phyloP scores from a whole-genome alignment of 2,888 invertebrate species.

The Epinotia nisella region DNA sequence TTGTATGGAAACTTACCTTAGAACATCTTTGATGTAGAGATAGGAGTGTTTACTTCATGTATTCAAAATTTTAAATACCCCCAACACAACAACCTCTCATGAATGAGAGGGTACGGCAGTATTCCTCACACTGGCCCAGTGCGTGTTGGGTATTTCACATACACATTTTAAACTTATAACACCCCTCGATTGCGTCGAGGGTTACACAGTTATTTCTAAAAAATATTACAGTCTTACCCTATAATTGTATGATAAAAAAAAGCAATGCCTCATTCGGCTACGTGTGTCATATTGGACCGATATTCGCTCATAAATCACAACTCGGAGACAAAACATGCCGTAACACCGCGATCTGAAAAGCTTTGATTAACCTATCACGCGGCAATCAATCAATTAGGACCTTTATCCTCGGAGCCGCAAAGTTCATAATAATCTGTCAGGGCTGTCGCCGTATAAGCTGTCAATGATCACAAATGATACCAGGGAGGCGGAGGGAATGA shows the following conservation, averaged over 20 bases:
- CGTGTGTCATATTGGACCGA: constrained; percentile 11
- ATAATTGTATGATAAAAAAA: neutral
- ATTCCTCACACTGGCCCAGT: too few relatives aligned
- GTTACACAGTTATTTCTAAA: neutral
- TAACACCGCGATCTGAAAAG: constrained; percentile 36
- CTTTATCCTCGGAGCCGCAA: constrained; percentile 33
- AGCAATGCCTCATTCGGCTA: neutral
- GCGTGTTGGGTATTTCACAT: too few relatives aligned
- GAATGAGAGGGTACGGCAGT: too few relatives aligned
- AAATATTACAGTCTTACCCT: neutral
- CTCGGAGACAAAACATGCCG: constrained; percentile 25
- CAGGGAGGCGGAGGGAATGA: constrained; percentile 31
- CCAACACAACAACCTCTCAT: too few relatives aligned
- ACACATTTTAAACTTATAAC: too few relatives aligned
- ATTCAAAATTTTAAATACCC: too few relatives aligned
- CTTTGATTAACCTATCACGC: constrained; percentile 39
- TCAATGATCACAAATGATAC: constrained; percentile 39
- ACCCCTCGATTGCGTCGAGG: too few relatives aligned
- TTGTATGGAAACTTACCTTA: too few relatives aligned
- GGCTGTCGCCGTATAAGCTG: constrained; percentile 6
- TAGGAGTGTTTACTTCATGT: too few relatives aligned
- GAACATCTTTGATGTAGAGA: too few relatives aligned
- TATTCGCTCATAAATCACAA: constrained; percentile 31
- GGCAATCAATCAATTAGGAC: constrained; percentile 39
- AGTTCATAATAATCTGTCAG: constrained; percentile 42